A percentile compares a stretch with the other conserved stretches of the same genome.
These are phyloP conservation scores for Onychomys arenicola DNA, from an alignment of 2,797 vertebrate genomes.

Conservation along the genomic window DNA sequence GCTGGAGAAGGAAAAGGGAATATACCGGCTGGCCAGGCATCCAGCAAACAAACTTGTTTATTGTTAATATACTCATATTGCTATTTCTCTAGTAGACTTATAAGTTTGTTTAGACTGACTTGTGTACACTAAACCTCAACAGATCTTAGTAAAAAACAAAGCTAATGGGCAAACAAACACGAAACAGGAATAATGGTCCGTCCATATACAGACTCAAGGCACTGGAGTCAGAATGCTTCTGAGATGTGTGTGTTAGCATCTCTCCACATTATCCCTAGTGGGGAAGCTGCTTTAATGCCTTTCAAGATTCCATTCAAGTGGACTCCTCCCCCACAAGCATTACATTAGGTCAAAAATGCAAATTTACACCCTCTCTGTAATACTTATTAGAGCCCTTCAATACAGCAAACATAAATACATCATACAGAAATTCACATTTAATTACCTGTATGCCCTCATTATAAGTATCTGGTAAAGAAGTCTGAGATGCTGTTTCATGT, in stretches of 20 bases:
- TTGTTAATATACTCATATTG: slow-evolving; percentile 32
- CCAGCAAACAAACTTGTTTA: slow-evolving; percentile 32
- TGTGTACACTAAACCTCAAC: slow-evolving; percentile 6
- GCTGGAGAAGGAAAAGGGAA: slow-evolving; percentile 22
- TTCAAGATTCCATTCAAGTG: slow-evolving; percentile 17
- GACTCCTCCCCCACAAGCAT: not conserved
- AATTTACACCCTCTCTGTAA: slow-evolving; percentile 5
- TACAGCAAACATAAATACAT: slow-evolving; percentile 31
- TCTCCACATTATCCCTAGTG: not conserved
- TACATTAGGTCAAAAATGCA: slow-evolving; percentile 29
- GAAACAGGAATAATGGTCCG: slow-evolving; percentile 46
- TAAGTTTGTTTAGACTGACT: not conserved
- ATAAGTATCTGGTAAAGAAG: slow-evolving; percentile 67
- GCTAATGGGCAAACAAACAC: slow-evolving; percentile 5
- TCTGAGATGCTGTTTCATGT: slow-evolving; percentile 80
- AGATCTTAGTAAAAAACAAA: slow-evolving; percentile 40
- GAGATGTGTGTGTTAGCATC: slow-evolving; percentile 29
- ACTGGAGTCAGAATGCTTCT: slow-evolving; percentile 16
- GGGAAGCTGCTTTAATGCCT: not conserved
- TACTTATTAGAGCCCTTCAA: slow-evolving; percentile 10
- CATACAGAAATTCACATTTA: slow-evolving; percentile 48
- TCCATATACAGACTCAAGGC: not conserved
- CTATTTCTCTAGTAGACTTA: not conserved
- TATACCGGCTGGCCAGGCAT: not conserved
- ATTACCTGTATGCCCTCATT: slow-evolving; percentile 66